Percentiles rank a stretch among this genome's conserved stretches.
Conservation (phyloP, 2,797 vertebrate genomes). For the Sebastes variabilis region DNA sequence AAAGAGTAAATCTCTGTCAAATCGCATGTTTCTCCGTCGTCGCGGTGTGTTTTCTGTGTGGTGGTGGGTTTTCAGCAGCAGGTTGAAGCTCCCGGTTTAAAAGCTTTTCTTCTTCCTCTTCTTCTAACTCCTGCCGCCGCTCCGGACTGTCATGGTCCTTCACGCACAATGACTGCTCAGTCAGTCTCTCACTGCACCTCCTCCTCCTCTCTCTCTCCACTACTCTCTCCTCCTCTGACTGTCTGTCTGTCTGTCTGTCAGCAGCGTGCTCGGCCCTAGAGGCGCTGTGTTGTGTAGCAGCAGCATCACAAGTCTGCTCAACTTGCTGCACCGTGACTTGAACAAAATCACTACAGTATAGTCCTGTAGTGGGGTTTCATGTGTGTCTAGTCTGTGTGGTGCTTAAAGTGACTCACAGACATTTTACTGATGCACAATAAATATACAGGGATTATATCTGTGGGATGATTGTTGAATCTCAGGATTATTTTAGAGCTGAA, state of each 20-base stretch:
- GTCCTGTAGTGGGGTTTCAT: constrained; percentile 15
- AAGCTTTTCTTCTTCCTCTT: neutral
- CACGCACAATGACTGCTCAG: constrained; percentile 16
- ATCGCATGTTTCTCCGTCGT: constrained; percentile 56
- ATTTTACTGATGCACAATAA: no score
- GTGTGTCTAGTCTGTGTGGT: neutral
- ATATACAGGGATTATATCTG: no score
- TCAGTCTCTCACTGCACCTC: constrained; percentile 18
- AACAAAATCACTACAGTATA: constrained; percentile 26
- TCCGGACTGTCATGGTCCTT: constrained; percentile 42
- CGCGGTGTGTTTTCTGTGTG: no score
- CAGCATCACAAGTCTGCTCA: constrained; percentile 18
- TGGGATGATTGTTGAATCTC: neutral
- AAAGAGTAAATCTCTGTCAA: constrained; percentile 15
- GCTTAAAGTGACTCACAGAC: neutral
- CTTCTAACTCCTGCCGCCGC: constrained; percentile 27
- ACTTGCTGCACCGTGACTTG: constrained; percentile 12
- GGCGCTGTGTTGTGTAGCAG: constrained; percentile 58
- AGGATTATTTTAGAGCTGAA: neutral
- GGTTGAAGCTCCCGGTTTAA: neutral
- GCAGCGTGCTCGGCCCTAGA: constrained; percentile 39
- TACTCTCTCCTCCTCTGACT: constrained; percentile 33
- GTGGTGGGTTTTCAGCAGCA: neutral
- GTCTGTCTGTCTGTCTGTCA: neutral
- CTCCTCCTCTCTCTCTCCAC: neutral